Conservation (phyloP, 2,113 vertebrate genomes). For the Poicephalus gulielmi region DNA sequence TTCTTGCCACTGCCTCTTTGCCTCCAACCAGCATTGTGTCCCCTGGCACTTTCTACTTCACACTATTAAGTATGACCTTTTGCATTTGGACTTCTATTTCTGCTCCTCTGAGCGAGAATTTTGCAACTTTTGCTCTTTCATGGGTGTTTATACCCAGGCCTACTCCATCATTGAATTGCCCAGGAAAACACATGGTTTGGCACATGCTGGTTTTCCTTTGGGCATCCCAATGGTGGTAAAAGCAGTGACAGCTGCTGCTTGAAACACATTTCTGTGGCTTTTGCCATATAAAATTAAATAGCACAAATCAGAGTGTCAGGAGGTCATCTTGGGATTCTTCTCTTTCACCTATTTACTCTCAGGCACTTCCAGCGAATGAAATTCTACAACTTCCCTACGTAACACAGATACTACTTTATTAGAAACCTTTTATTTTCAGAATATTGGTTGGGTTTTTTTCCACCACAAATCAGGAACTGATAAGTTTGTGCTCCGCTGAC, state of each 20-base stretch:
- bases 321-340: background rate
- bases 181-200: background rate
- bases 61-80: background rate
- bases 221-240: rapidly evolving
- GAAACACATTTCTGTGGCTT: background rate
- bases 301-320: background rate
- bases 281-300: background rate
- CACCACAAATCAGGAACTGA: background rate
- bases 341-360: background rate
- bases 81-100: background rate
- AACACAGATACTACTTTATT: background rate
- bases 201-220: background rate
- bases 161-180: background rate
- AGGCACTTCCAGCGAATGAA: background rate
- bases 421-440: background rate
- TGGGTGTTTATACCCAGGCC: background rate
- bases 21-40: background rate
- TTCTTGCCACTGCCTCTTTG: background rate
- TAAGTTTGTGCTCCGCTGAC: background rate
- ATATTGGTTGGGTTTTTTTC: background rate
- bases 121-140: background rate
- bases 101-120: background rate
- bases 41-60: background rate
- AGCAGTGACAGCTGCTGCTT: background rate
- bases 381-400: background rate